Base-by-base conservation (phyloP, 2,113 vertebrate species). In the Chamaetylas fuelleborni region DNA sequence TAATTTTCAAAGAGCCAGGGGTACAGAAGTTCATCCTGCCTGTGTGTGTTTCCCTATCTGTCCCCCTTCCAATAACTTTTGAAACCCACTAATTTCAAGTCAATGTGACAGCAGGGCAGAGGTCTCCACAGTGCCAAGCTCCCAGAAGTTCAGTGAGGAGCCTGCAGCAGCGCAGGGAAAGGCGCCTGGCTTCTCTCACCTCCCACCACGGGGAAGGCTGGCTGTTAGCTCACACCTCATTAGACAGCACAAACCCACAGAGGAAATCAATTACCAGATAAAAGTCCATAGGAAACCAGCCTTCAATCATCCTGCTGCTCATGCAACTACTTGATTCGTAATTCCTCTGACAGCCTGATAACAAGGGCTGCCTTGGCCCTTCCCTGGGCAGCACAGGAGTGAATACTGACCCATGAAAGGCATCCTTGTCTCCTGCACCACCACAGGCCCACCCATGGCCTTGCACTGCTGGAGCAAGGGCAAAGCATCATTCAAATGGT, bases 251-350 rank as follows among this genome's bases (percentile, higher is more conserved):
- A 96, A 96, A 96, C 90, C 92, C 96, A 95, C 88, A 92, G 92
- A 96, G 88, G 92, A 96, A 96, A 96, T 96, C 95, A 96, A 96
- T 96, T 95, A 96, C 8, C 5, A 94, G 95, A 96, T 82, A 93
- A 95, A 96, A 96, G 96, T 96, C 90, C 95, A 93, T 95, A 42
- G 38, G 93, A 96, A 95, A 94, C 54, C 14, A 2, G 81, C 95
- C 93, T 92, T 96, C 96, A 93, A 88, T 94, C 96, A 90, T 82
- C 88, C 90, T 53, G 62, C 92, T 94, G 95, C 90, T 94, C 92
- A 24, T 38, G 70, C 74, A 56, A 76, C 65, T 60, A 6, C 92
- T 82, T 57, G 79, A 29, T 76, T 65, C 7, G 25, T 79, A 95
- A 82, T 92, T 93, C 88, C 88, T 82, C 79, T 82, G 93, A 94